phyloP scores from a whole-genome alignment of 2,113 vertebrate species.

The human (Homo sapiens) region GRCh38 chr2:214829501-214830000 shows the following conservation, averaged over 20 bases:
- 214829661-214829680: neutral
- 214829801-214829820: neutral
- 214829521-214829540: neutral
- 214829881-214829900: neutral
- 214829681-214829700: neutral
- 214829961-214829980: neutral
- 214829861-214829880: neutral
- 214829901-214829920: neutral
- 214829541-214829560: neutral
- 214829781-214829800: neutral
- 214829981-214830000: neutral
- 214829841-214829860: neutral
- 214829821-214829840: neutral
- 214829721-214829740: neutral
- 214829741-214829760: neutral
- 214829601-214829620: no score
- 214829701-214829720: neutral
- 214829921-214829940: neutral
- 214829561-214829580: no score
- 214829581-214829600: no score
- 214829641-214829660: no score
- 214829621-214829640: no score
- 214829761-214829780: neutral
- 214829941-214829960: neutral
- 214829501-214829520: neutral